These are phyloP conservation scores for Luscinia luscinia DNA, from an alignment of 2,797 vertebrate species.

Conservation along the genomic window DNA sequence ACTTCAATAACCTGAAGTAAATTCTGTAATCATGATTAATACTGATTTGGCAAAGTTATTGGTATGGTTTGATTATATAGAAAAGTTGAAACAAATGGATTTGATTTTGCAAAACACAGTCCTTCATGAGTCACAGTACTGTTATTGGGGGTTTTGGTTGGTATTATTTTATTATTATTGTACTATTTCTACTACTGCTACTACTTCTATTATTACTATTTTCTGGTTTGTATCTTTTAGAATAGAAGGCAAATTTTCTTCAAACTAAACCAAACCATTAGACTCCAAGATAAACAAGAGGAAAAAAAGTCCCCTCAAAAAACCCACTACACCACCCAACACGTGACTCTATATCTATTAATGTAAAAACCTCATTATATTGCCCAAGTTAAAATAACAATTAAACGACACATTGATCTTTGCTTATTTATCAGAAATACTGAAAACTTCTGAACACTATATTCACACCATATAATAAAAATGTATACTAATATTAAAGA, in stretches of 20 bases:
- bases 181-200: not conserved
- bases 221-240: not conserved
- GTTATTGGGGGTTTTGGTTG: not conserved
- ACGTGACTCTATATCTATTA: not conserved
- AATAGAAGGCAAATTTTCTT: not conserved
- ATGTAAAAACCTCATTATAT: not conserved
- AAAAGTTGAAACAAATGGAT: not conserved
- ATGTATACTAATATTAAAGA: not conserved
- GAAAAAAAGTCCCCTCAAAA: not conserved
- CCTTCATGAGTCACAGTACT: not conserved
- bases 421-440: not conserved
- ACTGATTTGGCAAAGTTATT: not conserved
- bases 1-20: not conserved
- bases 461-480: not conserved
- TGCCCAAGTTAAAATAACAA: not conserved
- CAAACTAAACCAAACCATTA: not conserved
- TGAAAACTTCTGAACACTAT: not conserved
- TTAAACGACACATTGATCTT: not conserved
- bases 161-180: not conserved
- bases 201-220: not conserved
- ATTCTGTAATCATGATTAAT: not conserved
- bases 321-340: fast-evolving
- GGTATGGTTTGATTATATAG: not conserved
- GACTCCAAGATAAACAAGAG: not conserved
- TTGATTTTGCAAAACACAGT: not conserved